Evolutionary conservation across 1,140 invertebrate species (phyloP).

Genomic region (Drosophila tsacasi): DNA sequence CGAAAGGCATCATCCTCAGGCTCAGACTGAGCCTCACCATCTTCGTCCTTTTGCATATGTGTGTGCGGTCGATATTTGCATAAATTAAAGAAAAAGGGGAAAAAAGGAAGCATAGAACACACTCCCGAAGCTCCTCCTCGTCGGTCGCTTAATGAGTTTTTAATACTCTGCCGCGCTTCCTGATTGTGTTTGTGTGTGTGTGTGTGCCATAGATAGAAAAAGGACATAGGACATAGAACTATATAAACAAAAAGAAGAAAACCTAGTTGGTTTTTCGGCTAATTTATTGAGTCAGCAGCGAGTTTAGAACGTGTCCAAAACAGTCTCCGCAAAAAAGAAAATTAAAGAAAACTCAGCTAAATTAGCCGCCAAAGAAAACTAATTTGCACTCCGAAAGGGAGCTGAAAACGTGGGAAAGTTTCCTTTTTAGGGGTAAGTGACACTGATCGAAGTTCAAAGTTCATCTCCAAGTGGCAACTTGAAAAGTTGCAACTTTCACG

Average conservation of each 20-base stretch:
- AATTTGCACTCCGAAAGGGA: constrained; percentile 51
- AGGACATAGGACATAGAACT: constrained; percentile 28
- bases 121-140: constrained; percentile 22
- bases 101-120: constrained; percentile 37
- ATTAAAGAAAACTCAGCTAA: constrained; percentile 7
- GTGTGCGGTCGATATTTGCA: constrained; percentile 76
- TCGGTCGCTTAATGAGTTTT: constrained; percentile 77
- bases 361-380: constrained; percentile 34
- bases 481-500: constrained; percentile 19
- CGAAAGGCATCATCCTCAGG: constrained; percentile 6
- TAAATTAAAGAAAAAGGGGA: constrained; percentile 61
- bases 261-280: constrained; percentile 57
- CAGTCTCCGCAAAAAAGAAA: constrained; percentile 8
- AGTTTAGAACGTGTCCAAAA: constrained; percentile 52
- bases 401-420: constrained; percentile 34
- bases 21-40: not conserved
- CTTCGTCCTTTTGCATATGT: constrained; percentile 31
- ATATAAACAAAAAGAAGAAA: constrained; percentile 37
- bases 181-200: constrained; percentile 21
- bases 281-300: constrained; percentile 69
- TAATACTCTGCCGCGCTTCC: constrained; percentile 73
- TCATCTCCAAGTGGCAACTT: constrained; percentile 21
- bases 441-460: constrained; percentile 38
- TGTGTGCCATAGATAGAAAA: constrained; percentile 30
- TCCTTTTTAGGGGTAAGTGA: constrained; percentile 34